Base-by-base conservation (phyloP, 1,140 invertebrate species). In the Drosophila jambulina region DNA sequence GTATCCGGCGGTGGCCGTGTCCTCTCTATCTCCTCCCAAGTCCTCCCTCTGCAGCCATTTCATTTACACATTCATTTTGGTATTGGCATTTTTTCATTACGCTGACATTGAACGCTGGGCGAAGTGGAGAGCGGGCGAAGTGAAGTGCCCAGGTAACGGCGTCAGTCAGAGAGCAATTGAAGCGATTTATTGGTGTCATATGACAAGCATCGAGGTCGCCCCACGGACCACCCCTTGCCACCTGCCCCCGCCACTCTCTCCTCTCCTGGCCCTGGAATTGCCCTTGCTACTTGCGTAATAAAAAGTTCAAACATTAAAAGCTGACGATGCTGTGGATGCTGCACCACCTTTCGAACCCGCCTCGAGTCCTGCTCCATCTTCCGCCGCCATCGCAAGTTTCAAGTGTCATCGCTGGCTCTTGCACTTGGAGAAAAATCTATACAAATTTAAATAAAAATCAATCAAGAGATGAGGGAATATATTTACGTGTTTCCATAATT, bases 161-260 rank as follows among this genome's bases (percentile, higher is more conserved):
- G 81, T 84, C 86, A 90, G 75, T 91, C 82, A 91, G 86, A 85
- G 81, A 77, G 88, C 88, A 91, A 91, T 91, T 91, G 88, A 91
- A 91, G 88, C 88, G 88, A 91, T 91, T 91, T 91, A 91, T 91
- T 91, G 88, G 88, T 91, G 88, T 91, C 88, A 91, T 91, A 91
- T 91, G 84, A 91, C 88, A 90, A 78, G 86, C 78, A 82, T 77
- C 75, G 71, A 69, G 77, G 49, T 54, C 68, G 34, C 21, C 42
- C n/a, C 38, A 23, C 40, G 4, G 32, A 36, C 53, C 34, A n/a
- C 59, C 36, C 29, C n/a, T 34, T 21, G 21, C 32, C 38, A 27
- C 15, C 49, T 38, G 3, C 21, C 29, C 19, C 3, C 12, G n/a
- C 4, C 27, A 3, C 27, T 1, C 23, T 12, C 38, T 38, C 10